phyloP scores from a whole-genome alignment of 2,797 vertebrate genomes.

The Gorsachius magnificus region DNA sequence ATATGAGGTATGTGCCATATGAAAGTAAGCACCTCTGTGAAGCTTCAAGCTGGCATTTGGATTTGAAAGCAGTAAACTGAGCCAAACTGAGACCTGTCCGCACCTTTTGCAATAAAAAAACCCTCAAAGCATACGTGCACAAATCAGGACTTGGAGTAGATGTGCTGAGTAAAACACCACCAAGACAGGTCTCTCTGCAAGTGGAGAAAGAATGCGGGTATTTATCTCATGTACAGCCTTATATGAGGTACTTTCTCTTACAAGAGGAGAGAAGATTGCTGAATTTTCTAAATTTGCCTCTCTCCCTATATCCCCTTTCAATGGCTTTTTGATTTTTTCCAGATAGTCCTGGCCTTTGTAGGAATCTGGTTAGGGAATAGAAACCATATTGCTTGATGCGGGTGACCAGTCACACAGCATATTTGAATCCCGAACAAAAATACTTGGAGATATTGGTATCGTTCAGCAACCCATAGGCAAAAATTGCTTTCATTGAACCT shows the following conservation, averaged over 20 bases:
- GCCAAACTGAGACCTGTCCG: neutral
- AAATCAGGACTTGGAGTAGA: neutral
- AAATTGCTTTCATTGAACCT: neutral
- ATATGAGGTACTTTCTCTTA: neutral
- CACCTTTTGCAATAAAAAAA: neutral
- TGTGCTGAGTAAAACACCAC: neutral
- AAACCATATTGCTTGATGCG: neutral
- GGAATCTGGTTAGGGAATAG: neutral
- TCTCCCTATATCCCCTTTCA: neutral
- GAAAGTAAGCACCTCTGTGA: neutral
- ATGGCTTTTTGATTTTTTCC: neutral
- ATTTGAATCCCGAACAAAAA: constrained; percentile 9
- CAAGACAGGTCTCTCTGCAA: neutral
- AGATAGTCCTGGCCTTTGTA: neutral
- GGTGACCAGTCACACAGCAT: neutral
- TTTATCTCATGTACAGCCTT: neutral
- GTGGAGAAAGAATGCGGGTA: fast-evolving
- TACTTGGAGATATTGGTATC: neutral
- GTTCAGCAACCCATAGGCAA: neutral
- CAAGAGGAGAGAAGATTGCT: neutral
- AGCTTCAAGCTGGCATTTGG: neutral
- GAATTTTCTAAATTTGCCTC: neutral
- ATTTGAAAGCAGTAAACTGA: neutral
- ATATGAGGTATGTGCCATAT: neutral
- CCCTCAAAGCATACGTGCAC: neutral